Base-by-base conservation (phyloP, 2,113 vertebrate species). In the Euleptes europaea region DNA sequence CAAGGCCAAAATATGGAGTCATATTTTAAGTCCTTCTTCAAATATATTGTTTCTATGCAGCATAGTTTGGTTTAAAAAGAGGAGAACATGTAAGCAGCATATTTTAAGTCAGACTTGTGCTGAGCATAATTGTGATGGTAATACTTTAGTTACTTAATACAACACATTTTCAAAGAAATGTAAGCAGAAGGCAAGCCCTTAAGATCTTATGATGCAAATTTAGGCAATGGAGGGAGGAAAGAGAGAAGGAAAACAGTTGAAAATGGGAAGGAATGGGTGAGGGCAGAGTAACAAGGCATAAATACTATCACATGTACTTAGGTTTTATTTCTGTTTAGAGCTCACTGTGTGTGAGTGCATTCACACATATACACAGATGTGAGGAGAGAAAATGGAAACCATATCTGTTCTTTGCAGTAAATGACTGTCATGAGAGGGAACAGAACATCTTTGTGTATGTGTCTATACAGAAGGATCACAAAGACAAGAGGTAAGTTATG, bases 1-100 rank as follows among this genome's bases (percentile, higher is more conserved):
- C 83, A 84, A 31, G 84, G 63, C 5, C 3, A 38, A 86, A 89
- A 84, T 44, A 63, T 15, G 87, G 90, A 78, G 0, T 1, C 71
- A 38, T 79, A 33, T 79, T 82, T 81, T 80, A 60, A 5, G n/a
- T 76, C 15, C 38, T 84, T n/a, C 15, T 70, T 63, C 23, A 31
- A 42, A 40, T 28, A 28, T 23, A 38, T 82, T 72, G 6, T 17
- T 49, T 23, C n/a, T 47, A 76, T 76, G n/a, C 12, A 31, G 47
- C 49, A 63, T 63, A 2, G 21, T 7, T 60, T 60, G 57, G 57
- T 60, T 60, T 60, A 60, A 60, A 60, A 60, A 17, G 21, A 60
- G 54, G 3, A 60, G 21, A 60, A 23, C 21, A 57, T 57, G 26
- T 17, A 63, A 63, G 60, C 7, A 10, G 3, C 23, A 9, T 28